Evolutionary conservation across 2,888 invertebrate species (phyloP).

Genomic region (Noctua janthina): DNA sequence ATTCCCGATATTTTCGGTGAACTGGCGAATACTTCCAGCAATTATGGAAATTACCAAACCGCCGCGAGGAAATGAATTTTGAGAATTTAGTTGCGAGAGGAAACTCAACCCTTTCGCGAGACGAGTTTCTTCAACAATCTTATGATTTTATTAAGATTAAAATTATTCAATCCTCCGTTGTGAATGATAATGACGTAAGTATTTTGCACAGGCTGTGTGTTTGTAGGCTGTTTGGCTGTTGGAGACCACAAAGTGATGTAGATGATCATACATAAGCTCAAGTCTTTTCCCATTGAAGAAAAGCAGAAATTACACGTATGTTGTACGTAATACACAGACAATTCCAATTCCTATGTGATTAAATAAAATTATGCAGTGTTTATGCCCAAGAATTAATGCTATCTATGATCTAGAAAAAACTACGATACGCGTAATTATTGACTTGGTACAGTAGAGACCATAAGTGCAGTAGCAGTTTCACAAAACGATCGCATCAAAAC

Average conservation of each 20-base stretch:
- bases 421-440: slow-evolving; percentile 36
- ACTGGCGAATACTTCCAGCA: slow-evolving; percentile 64
- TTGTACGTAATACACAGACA: not conserved
- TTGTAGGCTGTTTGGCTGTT: not conserved
- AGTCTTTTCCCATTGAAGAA: not conserved
- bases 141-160: slow-evolving; percentile 61
- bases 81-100: slow-evolving; percentile 51
- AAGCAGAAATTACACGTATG: not conserved
- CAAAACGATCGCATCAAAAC: no score
- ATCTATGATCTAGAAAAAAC: slow-evolving; percentile 44
- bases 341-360: not conserved
- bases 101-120: slow-evolving; percentile 47
- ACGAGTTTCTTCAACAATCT: slow-evolving; percentile 45
- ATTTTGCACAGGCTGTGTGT: slow-evolving; percentile 16
- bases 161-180: slow-evolving; percentile 48
- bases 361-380: slow-evolving; percentile 5
- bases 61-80: slow-evolving; percentile 63
- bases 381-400: slow-evolving; percentile 27
- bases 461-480: no score
- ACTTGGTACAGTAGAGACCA: not conserved
- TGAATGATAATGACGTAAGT: slow-evolving; percentile 45
- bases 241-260: not conserved
- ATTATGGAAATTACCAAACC: slow-evolving; percentile 67
- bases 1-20: slow-evolving; percentile 70
- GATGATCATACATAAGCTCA: not conserved